These are phyloP conservation scores for Pteropus alecto DNA, from an alignment of 2,113 vertebrate species.

Conservation along the genomic window DNA sequence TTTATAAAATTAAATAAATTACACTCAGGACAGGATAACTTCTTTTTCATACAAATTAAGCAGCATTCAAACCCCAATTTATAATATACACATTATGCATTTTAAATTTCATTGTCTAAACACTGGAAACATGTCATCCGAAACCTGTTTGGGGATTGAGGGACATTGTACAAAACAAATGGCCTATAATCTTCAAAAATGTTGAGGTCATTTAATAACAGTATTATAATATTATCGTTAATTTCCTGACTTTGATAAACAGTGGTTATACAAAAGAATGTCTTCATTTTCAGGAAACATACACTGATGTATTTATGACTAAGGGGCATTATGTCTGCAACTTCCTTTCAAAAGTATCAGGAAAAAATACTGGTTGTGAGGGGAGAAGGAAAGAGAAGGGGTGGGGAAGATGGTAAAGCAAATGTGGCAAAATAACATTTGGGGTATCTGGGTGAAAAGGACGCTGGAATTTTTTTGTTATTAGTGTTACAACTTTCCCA, in stretches of 20 bases:
- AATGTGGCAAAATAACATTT: background rate
- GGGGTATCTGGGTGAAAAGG: background rate
- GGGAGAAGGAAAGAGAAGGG: background rate
- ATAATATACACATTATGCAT: background rate
- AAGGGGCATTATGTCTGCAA: background rate
- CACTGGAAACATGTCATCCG: background rate
- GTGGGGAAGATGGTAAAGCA: background rate
- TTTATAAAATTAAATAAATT: background rate
- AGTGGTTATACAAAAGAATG: background rate
- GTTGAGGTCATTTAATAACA: background rate
- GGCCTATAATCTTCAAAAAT: background rate
- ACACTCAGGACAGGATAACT: background rate
- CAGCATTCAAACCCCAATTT: background rate
- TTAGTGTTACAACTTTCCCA: background rate
- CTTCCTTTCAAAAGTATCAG: background rate
- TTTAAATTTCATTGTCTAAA: background rate
- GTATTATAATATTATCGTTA: background rate
- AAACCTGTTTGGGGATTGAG: background rate
- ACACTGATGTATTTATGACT: background rate
- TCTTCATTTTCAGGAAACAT: background rate
- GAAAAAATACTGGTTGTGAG: background rate
- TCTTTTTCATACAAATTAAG: constrained; percentile 9
- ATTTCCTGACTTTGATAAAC: background rate
- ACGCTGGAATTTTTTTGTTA: background rate
- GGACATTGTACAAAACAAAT: background rate